Conservation (phyloP, 2,888 invertebrate genomes). For the Euzophera pinguis region DNA sequence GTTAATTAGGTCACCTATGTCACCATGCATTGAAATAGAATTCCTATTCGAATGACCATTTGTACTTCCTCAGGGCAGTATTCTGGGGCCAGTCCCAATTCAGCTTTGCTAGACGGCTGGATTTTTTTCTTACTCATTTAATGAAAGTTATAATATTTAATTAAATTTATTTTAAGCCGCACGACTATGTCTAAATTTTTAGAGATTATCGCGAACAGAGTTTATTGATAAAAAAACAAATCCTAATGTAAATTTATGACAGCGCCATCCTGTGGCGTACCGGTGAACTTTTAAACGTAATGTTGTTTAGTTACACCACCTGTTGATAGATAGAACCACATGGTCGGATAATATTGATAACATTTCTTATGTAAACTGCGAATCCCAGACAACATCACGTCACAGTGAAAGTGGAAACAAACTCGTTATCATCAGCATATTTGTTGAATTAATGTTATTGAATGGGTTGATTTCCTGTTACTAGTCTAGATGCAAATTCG, state of each 20-base stretch:
- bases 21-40: no score
- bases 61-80: no score
- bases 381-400: neutral
- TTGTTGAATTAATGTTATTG: neutral
- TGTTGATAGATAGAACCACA: neutral
- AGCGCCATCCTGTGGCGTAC: neutral
- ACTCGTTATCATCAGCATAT: neutral
- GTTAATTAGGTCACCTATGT: no score
- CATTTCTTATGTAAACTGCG: neutral
- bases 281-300: neutral
- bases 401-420: neutral
- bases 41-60: no score
- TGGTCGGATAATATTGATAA: neutral
- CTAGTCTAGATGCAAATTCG: neutral
- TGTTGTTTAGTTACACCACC: neutral
- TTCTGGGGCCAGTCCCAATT: no score
- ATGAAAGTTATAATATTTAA: no score
- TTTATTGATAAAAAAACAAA: neutral
- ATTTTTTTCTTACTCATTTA: no score
- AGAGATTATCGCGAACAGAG: no score
- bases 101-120: no score
- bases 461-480: neutral
- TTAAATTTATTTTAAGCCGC: no score
- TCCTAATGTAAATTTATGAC: neutral
- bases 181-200: no score